Evolutionary conservation across 2,888 invertebrate genomes (phyloP), one percentile per base, ranked within the genome.

Genomic region (Aquatica leii): DNA sequence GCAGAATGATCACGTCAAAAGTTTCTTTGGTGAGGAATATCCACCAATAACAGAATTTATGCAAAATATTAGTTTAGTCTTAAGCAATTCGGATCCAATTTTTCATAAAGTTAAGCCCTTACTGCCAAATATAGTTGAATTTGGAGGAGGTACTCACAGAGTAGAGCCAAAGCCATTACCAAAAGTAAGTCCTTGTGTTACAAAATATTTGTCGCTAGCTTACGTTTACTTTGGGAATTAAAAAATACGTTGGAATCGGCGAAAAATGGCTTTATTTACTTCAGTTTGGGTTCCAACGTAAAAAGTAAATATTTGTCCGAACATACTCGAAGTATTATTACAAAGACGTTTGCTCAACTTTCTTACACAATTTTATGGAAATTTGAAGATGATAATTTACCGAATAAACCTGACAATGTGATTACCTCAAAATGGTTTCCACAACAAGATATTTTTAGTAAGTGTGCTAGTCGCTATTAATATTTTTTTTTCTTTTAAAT

Each of bases 301-400:
- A 60, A 55, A 37, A 55, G 54, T 31, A 40, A 49, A 55, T 15
- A 49, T 1, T 14, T 60, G 21, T 6, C n/a, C 78, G 58, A 71
- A 31, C 65, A 77, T 4, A 75, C 73, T n/a, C 50, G 75, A 4
- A 65, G 77, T 15, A 73, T 71, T 6, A 69, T 83, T 12, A 18
- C 80, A 2, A 70, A 74, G n/a, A 77, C 78, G 4, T 81, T 84
- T 59, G 62, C 77, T 1, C 72, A 78, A 65, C 63, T 83, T 11
- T 80, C 81, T 1, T 81, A 82, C 62, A 78, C 77, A 57, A 74
- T 84, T 12, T 62, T 84, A 1, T 83, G 82, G 82, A 84, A 83
- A 73, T 82, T 77, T 71, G 82, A 83, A 20, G 4, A 21, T 0
- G 79, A 79, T 17, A 48, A 70, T 21, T 50, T 80, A 24, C 70